phyloP scores from a whole-genome alignment of 2,888 invertebrate species.

The Drosophila barbarae region DNA sequence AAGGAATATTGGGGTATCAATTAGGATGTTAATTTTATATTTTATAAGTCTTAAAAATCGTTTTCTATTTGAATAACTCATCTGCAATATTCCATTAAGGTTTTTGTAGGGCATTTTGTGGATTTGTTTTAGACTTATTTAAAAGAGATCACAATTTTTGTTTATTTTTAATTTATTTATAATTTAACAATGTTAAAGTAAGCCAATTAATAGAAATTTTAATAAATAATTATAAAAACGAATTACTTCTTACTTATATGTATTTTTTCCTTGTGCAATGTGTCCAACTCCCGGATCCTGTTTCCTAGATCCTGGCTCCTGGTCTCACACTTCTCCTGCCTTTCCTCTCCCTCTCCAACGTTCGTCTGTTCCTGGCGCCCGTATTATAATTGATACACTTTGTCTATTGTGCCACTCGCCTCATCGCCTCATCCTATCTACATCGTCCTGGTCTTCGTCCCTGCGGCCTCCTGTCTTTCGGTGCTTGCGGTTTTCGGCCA shows the following conservation, averaged over 20 bases:
- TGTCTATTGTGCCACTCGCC: conserved; percentile 45
- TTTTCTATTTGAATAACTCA: too few relatives aligned
- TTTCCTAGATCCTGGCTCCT: conserved; percentile 21
- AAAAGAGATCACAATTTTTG: too few relatives aligned
- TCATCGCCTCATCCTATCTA: conserved; percentile 5
- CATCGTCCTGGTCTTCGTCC: conserved; percentile 2
- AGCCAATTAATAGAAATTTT: too few relatives aligned
- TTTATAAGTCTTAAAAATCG: too few relatives aligned
- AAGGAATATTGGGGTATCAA: too few relatives aligned
- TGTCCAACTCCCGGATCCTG: conserved; percentile 20
- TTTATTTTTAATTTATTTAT: too few relatives aligned
- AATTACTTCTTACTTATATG: too few relatives aligned
- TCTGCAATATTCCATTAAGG: too few relatives aligned
- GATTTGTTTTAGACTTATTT: too few relatives aligned
- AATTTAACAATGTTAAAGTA: too few relatives aligned
- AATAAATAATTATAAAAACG: too few relatives aligned
- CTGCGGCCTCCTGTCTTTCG: conserved; percentile 21
- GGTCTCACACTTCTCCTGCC: conserved; percentile 4
- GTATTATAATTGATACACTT: conserved; percentile 75
- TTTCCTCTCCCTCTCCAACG: conserved; percentile 28
- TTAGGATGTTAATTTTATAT: not conserved
- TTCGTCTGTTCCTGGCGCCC: conserved; percentile 45
- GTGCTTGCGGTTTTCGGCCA: conserved; percentile 55
- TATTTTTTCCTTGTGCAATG: conserved; percentile 7
- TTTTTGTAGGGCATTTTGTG: too few relatives aligned